These are phyloP conservation scores for Acrocephalus scirpaceus DNA, from an alignment of 2,797 vertebrate species.

Conservation along the genomic window DNA sequence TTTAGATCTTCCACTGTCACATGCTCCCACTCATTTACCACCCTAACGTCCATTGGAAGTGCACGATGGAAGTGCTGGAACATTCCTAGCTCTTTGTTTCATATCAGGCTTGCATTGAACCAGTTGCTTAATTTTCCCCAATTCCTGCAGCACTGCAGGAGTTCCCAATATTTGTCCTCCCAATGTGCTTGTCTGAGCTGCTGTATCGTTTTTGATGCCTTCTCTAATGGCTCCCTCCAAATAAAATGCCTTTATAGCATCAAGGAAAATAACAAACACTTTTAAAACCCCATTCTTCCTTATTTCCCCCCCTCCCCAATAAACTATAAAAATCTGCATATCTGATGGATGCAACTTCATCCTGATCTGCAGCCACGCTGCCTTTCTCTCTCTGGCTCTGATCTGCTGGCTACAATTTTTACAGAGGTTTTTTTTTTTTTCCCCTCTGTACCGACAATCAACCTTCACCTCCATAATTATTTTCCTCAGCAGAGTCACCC, in stretches of 20 bases:
- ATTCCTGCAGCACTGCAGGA: conserved; percentile 6
- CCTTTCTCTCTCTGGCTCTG: neutral
- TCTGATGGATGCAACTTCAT: neutral
- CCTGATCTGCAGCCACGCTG: neutral
- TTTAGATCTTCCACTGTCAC: neutral
- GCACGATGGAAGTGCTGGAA: neutral
- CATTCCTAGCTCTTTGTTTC: neutral
- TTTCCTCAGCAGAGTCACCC: neutral
- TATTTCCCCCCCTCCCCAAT: neutral
- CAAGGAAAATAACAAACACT: neutral
- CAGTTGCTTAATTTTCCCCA: conserved; percentile 36
- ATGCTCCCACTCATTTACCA: neutral
- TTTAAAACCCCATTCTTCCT: neutral
- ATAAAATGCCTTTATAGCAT: neutral
- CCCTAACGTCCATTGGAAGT: neutral
- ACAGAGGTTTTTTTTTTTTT: neutral
- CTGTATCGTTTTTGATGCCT: fast-evolving
- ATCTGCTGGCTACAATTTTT: neutral
- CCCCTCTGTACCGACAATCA: neutral
- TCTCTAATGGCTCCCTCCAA: neutral
- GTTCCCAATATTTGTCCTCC: neutral
- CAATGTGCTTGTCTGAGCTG: neutral
- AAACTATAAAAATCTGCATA: neutral
- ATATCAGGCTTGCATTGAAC: neutral
- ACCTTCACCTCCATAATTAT: neutral